Evolutionary conservation across 2,113 vertebrate genomes (phyloP).

Genomic region (Oceanodroma tethys): DNA sequence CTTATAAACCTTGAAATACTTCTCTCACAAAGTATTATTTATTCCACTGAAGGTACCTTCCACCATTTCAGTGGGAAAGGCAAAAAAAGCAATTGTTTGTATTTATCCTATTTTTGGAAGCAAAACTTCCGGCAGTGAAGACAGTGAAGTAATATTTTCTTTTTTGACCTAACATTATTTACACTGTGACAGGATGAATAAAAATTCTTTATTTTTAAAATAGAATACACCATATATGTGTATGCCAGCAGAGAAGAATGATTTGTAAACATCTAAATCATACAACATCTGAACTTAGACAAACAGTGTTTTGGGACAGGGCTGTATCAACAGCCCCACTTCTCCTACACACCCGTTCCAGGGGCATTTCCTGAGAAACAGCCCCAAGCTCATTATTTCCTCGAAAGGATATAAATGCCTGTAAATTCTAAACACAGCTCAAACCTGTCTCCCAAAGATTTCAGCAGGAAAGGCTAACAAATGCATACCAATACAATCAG

Average conservation of each 20-base stretch:
- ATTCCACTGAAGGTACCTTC: neutral
- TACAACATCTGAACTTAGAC: neutral
- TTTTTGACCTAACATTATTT: neutral
- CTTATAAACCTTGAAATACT: neutral
- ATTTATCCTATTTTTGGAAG: neutral
- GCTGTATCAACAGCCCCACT: neutral
- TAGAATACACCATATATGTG: neutral
- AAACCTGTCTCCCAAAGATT: neutral
- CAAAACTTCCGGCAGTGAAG: neutral
- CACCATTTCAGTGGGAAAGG: neutral
- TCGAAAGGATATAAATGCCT: neutral
- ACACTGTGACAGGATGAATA: neutral
- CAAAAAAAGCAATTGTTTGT: neutral
- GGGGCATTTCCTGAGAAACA: neutral
- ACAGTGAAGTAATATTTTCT: neutral
- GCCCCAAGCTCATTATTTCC: neutral
- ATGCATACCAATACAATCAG: accelerated
- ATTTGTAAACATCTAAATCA: neutral
- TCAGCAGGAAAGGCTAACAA: neutral
- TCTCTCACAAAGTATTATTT: neutral
- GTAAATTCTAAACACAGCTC: neutral
- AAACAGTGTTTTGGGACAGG: neutral
- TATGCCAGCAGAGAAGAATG: neutral
- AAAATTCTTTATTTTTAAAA: neutral
- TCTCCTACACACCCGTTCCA: neutral